These are phyloP conservation scores for Neoarius graeffei DNA, from an alignment of 2,113 vertebrate genomes.

Conservation along the genomic window DNA sequence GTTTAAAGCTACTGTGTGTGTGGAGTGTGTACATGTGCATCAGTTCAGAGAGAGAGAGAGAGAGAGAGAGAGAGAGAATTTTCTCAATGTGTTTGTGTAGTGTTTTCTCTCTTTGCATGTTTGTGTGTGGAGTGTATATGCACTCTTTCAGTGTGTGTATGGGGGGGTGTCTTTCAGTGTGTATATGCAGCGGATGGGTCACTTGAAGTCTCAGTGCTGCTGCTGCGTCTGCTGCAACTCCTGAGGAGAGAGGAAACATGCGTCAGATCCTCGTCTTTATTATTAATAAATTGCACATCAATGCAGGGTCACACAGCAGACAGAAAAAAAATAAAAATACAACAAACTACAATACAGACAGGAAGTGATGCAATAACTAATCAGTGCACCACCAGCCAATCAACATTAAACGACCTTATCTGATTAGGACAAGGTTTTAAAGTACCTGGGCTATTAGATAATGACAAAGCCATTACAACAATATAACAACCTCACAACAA, in stretches of 20 bases:
- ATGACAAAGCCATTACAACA: neutral
- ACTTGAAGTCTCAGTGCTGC: conserved; percentile 1
- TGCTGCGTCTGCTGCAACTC: conserved; percentile 13
- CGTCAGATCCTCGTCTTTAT: neutral
- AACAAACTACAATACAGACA: neutral
- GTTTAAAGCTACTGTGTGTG: neutral
- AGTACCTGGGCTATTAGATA: neutral
- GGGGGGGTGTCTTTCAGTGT: neutral
- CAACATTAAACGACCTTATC: neutral
- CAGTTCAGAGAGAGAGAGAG: neutral
- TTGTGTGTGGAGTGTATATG: neutral
- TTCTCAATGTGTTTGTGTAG: neutral
- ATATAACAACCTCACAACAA: neutral
- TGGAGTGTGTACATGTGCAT: neutral
- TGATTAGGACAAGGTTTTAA: neutral
- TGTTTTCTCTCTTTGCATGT: neutral
- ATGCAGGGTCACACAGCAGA: neutral
- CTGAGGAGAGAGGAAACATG: neutral
- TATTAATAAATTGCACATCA: neutral
- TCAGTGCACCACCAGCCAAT: neutral
- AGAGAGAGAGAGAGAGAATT: too few relatives aligned
- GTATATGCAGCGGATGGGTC: neutral
- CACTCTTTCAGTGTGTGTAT: neutral
- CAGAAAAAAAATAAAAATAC: neutral
- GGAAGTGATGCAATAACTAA: neutral